Percentiles rank a stretch among this genome's conserved stretches.
phyloP scores from a whole-genome alignment of 2,797 vertebrate species.

The Sebastes ruberrimus region DNA sequence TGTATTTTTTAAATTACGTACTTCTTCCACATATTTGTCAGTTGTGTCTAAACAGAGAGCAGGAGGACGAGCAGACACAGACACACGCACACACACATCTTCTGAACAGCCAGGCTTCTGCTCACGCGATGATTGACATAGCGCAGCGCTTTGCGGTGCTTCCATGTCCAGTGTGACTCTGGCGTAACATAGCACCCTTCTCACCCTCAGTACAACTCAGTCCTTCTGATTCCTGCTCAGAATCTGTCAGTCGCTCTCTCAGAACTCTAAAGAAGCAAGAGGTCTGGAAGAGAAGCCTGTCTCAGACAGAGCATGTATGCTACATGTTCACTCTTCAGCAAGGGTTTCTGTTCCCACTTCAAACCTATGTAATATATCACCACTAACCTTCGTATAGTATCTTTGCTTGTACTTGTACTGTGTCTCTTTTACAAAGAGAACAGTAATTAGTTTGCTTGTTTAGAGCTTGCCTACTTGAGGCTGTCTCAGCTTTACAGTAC shows the following conservation, averaged over 20 bases:
- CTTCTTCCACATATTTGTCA: too few relatives aligned
- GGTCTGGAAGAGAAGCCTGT: neutral
- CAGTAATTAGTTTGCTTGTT: slow-evolving; percentile 51
- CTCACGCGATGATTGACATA: too few relatives aligned
- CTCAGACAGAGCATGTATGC: neutral
- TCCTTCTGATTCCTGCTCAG: neutral
- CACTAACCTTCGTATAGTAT: neutral
- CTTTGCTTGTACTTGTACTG: slow-evolving; percentile 8
- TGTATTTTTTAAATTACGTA: too few relatives aligned
- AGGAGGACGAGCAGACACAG: too few relatives aligned
- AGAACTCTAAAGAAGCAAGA: neutral
- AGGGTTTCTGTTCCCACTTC: neutral
- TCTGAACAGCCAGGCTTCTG: too few relatives aligned
- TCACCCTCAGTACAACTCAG: neutral
- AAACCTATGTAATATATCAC: neutral
- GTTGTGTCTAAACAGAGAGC: too few relatives aligned
- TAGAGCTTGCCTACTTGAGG: slow-evolving; percentile 46
- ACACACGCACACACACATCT: too few relatives aligned
- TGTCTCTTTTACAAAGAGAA: slow-evolving; percentile 23
- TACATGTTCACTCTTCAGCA: neutral
- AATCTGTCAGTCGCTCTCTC: neutral
- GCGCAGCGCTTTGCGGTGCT: too few relatives aligned
- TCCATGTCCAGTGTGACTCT: too few relatives aligned
- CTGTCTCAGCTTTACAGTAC: slow-evolving; percentile 47
- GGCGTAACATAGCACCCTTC: neutral